Percentiles rank a stretch among this genome's conserved stretches.
phyloP scores from a whole-genome alignment of 1,140 invertebrate genomes.

The Dendroctonus ponderosae region DNA sequence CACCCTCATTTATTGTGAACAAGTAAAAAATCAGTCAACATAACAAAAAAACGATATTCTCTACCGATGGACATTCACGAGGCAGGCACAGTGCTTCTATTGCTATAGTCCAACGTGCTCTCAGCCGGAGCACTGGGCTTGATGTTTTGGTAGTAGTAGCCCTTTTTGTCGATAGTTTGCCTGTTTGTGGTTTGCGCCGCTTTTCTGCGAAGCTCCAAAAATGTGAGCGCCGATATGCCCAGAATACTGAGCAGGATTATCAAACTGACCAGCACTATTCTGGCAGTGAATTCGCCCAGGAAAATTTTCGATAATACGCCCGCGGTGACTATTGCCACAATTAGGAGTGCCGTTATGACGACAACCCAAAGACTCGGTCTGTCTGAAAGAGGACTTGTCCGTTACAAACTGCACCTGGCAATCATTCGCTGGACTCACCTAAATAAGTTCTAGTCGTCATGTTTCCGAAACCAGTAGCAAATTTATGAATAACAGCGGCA shows the following conservation, averaged over 20 bases:
- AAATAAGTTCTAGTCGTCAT: slow-evolving; percentile 2
- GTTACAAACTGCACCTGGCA: neutral
- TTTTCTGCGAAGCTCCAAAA: slow-evolving; percentile 17
- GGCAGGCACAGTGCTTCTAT: neutral
- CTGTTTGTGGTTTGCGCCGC: slow-evolving; percentile 4
- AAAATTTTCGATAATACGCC: slow-evolving; percentile 10
- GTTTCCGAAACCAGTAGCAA: neutral
- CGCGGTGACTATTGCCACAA: slow-evolving; percentile 18
- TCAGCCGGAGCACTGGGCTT: slow-evolving; percentile 13
- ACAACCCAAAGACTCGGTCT: slow-evolving; percentile 19
- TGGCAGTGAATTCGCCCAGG: slow-evolving; percentile 10
- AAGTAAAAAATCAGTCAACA: too few species aligned
- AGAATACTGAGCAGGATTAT: slow-evolving; percentile 15
- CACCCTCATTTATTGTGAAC: too few species aligned
- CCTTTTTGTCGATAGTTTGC: neutral
- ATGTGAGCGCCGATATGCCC: slow-evolving; percentile 11
- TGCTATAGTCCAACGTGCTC: slow-evolving; percentile 1
- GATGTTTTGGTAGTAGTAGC: slow-evolving; percentile 15
- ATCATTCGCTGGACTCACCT: neutral
- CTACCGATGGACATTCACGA: slow-evolving; percentile 1
- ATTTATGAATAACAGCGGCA: too few species aligned
- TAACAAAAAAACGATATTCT: too few species aligned
- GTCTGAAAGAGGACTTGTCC: slow-evolving; percentile 7
- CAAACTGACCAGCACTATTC: slow-evolving; percentile 12
- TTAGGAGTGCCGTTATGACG: slow-evolving; percentile 12